phyloP scores from a whole-genome alignment of 2,888 invertebrate species.

The Odontomyia ornata region DNA sequence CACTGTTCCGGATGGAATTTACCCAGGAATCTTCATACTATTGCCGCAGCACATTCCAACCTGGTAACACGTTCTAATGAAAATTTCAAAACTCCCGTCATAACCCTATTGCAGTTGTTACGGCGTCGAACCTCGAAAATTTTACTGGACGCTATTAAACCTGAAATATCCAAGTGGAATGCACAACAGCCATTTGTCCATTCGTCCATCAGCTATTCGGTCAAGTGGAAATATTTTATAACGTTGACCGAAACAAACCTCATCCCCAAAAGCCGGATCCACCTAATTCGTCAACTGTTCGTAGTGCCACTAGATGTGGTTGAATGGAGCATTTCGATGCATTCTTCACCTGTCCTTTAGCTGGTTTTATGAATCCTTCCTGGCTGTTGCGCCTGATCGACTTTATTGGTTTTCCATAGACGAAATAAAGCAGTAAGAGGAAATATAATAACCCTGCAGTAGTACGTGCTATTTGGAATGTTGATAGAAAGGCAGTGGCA shows the following conservation, averaged over 20 bases:
- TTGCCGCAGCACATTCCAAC: not conserved
- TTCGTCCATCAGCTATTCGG: not conserved
- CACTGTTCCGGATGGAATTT: not conserved
- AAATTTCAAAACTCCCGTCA: not conserved
- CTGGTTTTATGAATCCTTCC: not conserved
- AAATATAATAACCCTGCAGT: no score
- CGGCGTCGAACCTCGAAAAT: not conserved
- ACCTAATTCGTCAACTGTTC: not conserved
- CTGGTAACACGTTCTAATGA: not conserved
- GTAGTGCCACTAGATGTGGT: not conserved
- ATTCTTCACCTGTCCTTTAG: not conserved
- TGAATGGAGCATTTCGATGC: not conserved
- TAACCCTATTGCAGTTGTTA: not conserved
- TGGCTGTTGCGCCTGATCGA: no score
- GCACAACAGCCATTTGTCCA: not conserved
- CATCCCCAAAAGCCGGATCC: not conserved
- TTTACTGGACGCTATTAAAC: not conserved
- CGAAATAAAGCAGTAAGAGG: no score
- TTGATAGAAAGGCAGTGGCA: not conserved
- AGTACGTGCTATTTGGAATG: not conserved
- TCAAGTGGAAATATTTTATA: constrained; percentile 1
- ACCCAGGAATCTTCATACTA: not conserved
- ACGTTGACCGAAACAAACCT: not conserved
- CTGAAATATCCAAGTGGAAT: not conserved
- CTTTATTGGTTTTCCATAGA: no score